A percentile compares a stretch with the other conserved stretches of the same genome.
phyloP scores from a whole-genome alignment of 2,797 vertebrate species.

The Alosa sapidissima region DNA sequence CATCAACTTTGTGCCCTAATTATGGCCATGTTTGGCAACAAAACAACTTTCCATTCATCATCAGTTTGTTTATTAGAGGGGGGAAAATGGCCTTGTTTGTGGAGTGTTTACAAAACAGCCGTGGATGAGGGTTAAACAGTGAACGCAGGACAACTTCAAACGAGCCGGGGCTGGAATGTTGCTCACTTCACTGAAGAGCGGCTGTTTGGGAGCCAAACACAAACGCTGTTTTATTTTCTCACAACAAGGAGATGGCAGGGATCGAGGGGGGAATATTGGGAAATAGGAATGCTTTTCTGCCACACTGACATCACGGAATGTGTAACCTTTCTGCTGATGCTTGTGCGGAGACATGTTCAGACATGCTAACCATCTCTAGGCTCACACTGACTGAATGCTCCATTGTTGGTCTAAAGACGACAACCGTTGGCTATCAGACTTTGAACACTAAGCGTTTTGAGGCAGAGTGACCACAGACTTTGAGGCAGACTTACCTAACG shows the following conservation, averaged over 20 bases:
- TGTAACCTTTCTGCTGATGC: conserved; percentile 21
- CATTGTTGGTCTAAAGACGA: neutral
- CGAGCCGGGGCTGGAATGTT: conserved; percentile 46
- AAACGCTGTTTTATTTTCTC: conserved; percentile 55
- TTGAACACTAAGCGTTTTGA: neutral
- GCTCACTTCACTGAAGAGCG: conserved; percentile 59
- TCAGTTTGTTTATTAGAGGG: neutral
- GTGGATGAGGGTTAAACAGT: conserved; percentile 40
- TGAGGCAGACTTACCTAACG: neutral
- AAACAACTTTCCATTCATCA: neutral
- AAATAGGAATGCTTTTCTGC: conserved; percentile 59
- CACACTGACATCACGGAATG: conserved; percentile 58
- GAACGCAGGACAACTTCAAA: conserved; percentile 32
- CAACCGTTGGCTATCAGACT: neutral
- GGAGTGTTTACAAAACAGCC: conserved; percentile 44
- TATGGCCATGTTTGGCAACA: neutral
- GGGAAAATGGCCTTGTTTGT: neutral
- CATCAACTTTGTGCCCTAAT: neutral
- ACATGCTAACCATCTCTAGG: neutral
- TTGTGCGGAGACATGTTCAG: neutral
- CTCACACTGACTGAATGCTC: neutral
- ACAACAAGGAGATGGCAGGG: neutral
- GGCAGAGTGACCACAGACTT: no score
- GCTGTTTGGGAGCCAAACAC: conserved; percentile 70
- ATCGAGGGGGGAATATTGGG: conserved; percentile 46